A percentile compares a stretch with the other conserved stretches of the same genome.
Evolutionary conservation across 2,888 invertebrate genomes (phyloP).

Genomic region (Automeris io): DNA sequence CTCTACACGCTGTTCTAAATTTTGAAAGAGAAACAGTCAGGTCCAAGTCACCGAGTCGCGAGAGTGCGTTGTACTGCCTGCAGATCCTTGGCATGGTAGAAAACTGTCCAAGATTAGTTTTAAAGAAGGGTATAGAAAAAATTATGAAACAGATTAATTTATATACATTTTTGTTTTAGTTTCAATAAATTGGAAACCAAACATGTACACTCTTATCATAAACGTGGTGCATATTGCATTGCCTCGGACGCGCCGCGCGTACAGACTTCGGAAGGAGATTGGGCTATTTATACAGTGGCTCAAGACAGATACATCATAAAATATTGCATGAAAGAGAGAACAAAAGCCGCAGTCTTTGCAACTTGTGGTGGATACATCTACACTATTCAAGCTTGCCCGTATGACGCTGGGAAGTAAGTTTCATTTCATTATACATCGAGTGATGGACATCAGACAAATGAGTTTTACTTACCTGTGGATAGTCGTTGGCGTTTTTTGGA

Average conservation of each 20-base stretch:
- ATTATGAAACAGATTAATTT: too few species aligned
- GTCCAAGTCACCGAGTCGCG: too few species aligned
- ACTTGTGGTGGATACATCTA: slow-evolving; percentile 82
- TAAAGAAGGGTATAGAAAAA: too few species aligned
- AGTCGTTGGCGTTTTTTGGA: too few species aligned
- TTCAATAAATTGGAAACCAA: slow-evolving; percentile 44
- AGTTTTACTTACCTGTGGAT: background rate
- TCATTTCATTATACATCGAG: background rate
- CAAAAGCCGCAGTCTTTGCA: slow-evolving; percentile 53
- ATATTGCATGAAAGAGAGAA: slow-evolving; percentile 52
- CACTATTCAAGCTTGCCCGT: slow-evolving; percentile 78
- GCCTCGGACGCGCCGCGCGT: slow-evolving; percentile 56
- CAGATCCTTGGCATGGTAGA: too few species aligned
- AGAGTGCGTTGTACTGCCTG: too few species aligned
- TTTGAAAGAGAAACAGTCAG: too few species aligned
- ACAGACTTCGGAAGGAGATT: slow-evolving; percentile 22
- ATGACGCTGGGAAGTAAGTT: slow-evolving; percentile 81
- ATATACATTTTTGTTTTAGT: slow-evolving; percentile 26
- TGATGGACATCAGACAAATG: too few species aligned
- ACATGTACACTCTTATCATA: slow-evolving; percentile 69
- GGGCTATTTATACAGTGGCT: slow-evolving; percentile 77
- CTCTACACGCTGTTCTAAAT: too few species aligned
- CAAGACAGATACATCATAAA: slow-evolving; percentile 78
- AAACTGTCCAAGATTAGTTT: too few species aligned
- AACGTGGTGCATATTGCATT: slow-evolving; percentile 79